Conservation (phyloP, 2,113 vertebrate species). For the Aptenodytes forsteri region DNA sequence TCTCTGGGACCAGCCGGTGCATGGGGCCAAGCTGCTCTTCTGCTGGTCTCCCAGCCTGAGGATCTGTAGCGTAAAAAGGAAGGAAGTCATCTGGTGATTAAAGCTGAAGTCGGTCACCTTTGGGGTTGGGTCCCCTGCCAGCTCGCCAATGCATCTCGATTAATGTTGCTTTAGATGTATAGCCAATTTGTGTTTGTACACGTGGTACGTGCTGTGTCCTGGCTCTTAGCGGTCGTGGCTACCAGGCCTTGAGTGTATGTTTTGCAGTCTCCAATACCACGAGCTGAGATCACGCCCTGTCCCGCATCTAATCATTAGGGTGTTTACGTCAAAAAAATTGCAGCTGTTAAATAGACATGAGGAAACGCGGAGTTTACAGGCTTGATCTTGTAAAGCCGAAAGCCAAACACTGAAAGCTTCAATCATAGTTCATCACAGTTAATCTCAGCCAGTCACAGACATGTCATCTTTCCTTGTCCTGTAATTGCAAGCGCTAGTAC, state of each 20-base stretch:
- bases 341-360: not conserved
- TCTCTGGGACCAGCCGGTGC: fast-evolving
- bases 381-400: not conserved
- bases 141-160: fast-evolving
- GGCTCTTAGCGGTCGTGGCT: not conserved
- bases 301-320: fast-evolving
- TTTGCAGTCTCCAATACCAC: not conserved
- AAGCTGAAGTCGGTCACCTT: not conserved
- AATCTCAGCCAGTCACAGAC: not conserved
- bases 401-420: not conserved
- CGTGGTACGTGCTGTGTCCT: fast-evolving
- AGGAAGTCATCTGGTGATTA: not conserved
- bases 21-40: not conserved
- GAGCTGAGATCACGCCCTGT: not conserved
- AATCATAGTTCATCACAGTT: not conserved
- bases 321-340: not conserved
- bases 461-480: not conserved
- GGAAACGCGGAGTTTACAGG: not conserved
- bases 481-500: not conserved
- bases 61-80: not conserved
- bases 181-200: not conserved
- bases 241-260: not conserved
- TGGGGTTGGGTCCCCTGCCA: not conserved
- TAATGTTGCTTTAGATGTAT: not conserved
- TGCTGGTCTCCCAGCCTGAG: not conserved